phyloP scores from a whole-genome alignment of 1,140 invertebrate species.

The Zaprionus tsacasi region DNA sequence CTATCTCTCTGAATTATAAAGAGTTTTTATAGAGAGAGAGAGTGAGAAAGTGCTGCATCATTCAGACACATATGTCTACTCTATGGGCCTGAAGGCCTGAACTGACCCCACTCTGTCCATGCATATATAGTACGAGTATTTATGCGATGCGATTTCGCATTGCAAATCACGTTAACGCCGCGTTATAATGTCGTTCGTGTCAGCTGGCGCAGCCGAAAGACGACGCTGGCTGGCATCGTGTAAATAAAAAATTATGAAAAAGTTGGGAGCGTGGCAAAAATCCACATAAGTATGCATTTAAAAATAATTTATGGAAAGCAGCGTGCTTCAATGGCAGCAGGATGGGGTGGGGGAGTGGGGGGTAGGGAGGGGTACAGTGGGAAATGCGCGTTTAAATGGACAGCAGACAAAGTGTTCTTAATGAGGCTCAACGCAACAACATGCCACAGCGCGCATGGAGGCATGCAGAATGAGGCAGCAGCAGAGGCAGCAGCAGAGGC shows the following conservation, averaged over 20 bases:
- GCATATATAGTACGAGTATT: too few species aligned
- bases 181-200: conserved; percentile 9
- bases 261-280: conserved; percentile 62
- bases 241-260: conserved; percentile 68
- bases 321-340: conserved; percentile 41
- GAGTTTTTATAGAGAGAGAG: too few species aligned
- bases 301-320: conserved; percentile 68
- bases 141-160: conserved; percentile 1
- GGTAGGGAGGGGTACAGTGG: neutral
- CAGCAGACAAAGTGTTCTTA: conserved; percentile 68
- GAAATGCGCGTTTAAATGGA: conserved; percentile 24
- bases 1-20: neutral
- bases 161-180: conserved; percentile 56
- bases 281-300: conserved; percentile 74
- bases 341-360: neutral
- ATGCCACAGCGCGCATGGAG: conserved; percentile 29
- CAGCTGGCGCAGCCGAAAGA: conserved; percentile 4
- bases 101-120: neutral
- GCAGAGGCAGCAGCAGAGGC: neutral
- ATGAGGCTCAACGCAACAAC: conserved; percentile 71
- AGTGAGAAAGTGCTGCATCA: neutral
- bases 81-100: neutral
- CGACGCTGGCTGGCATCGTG: conserved; percentile 40
- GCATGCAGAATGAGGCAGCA: conserved; percentile 12
- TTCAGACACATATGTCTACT: neutral